Evolutionary conservation across 2,888 invertebrate genomes (phyloP), one percentile per base, ranked within the genome.

Genomic region (Diarsia brunnea): DNA sequence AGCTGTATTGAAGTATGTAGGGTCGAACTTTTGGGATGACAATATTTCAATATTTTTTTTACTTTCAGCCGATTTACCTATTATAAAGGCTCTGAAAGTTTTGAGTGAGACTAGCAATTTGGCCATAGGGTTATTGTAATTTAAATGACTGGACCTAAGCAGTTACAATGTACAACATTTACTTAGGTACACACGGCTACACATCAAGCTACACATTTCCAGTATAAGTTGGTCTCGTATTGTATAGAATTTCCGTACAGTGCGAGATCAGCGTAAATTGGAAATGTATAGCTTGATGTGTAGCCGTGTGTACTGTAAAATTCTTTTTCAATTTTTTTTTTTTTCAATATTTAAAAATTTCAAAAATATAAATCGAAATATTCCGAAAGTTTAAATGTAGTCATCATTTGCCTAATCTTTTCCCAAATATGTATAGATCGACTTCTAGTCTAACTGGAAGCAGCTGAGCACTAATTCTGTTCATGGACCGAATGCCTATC

Each of bases 1-100:
- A 43, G 38, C 38, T 64, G 12, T 64, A 16, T 71, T 55, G 53
- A 61, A 70, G 45, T 64, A 63, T 12, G 49, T 53, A 38, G 19
- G 61, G 21, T 43, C 27, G 24, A 21, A 10, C 53, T 27, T 5
- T 27, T 8, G 11, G 14, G 63, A 47, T 45, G 12, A 21, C 21
- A 31, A 31, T 19, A n/a, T 53, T 53, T 47, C 19, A 21, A 10
- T 27, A 0, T 64, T 64, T 47, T 64, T 47, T 73, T 51, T 60
- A 21, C 31, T 66, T 61, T 61, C n/a, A 43, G 8, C 12, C 5
- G 5, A 45, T 63, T 60, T 4, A 60, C 27, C 4, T 53, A 24
- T 14, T 24, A 19, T n/a, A 31, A n/a, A 31, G 53, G 21, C 21
- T 53, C 8, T 38, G 45, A 16, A 53, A 21, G 21, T n/a, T 70